Base-by-base conservation (phyloP, 2,797 vertebrate species). In the Potorous gilbertii region DNA sequence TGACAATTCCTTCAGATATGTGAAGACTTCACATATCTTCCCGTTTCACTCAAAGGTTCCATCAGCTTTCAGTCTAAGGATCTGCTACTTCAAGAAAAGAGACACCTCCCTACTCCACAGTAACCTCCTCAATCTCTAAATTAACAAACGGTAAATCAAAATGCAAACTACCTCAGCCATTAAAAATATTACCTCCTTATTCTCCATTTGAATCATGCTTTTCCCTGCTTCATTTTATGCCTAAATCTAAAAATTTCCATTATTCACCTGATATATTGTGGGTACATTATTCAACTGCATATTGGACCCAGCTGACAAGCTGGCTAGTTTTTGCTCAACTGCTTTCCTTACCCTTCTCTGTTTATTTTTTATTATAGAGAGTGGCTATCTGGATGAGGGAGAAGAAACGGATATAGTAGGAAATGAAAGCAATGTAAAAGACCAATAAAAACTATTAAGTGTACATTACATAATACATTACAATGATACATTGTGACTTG, bases 21-120 rank as follows among this genome's bases (percentile, higher is more conserved):
- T 50, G 94, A 91, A 96, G 62, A 90, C 55, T 46, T 90, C 95
- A 87, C 24, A 89, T 5, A 92, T 93, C 92, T 98, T 40, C 94
- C 97, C 92, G 91, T 46, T 97, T 98, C 97, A 98, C 95, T 55
- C 54, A 94, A 97, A 98, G 92, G 74, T 62, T 62, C 29, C 56
- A 74, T 97, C 94, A 96, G 97, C 91, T 81, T 97, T 92, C 95
- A 81, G 21, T 66, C n/a, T 91, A 93, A 93, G 0, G 56, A 93
- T 18, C 21, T 94, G 91, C 96, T 95, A 56, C 57, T 56, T 95
- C 54, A 91, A 93, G 40, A 94, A 92, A 66, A 50, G 3, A 50
- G 0, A n/a, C 81, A 34, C 92, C 94, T 93, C 66, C 54, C 12
- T 34, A 46, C 18, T 94, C 81, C 50, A 50, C 18, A 52, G 40